Evolutionary conservation across 2,797 vertebrate genomes (phyloP), one percentile per base, ranked within the genome.

Genomic region (Iguana delicatissima): DNA sequence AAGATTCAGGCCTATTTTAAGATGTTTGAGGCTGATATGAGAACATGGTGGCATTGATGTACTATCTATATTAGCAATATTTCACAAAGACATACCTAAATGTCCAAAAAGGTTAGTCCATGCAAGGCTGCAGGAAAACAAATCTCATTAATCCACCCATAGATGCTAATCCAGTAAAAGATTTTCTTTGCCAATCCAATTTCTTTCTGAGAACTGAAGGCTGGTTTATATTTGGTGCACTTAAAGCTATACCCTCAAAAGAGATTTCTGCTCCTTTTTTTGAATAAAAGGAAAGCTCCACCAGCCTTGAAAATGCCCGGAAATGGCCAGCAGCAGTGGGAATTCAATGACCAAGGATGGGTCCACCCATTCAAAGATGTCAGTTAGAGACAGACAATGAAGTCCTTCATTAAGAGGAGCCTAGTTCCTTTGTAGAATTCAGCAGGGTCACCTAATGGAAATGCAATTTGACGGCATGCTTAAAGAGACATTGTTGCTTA

Each of bases 391-490:
- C 80, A 89, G 46, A 79, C 20, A 73, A 18, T 76, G 85, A 87
- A 76, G 85, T 91, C 80, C 35, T 57, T 73, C 22, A 1, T 84
- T 57, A 57, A 85, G 91, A 86, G 79, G 8, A 67, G 80, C 62
- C 76, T 69, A 87, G 64, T 91, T 95, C 24, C 81, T 69, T 86
- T 64, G 62, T 59, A 84, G 87, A 83, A 90, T 6, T 29, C 0
- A 0, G 80, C 90, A 89, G 83, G 89, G 87, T 80, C 91, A 86
- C 72, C 77, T 86, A 35, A 12, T 89, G 87, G 91, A 87, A 89
- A 80, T 32, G 46, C 38, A 89, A 73, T 89, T 93, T 16, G 0
- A 87, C 81, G 9, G 88, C 89, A 89, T 87, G 12, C 93, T 95
- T 77, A 79, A 29, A 2, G 0, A 20, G 84, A 89, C 62, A 9